Base-by-base conservation (phyloP, 2,888 invertebrate species). In the Seira ritae region DNA sequence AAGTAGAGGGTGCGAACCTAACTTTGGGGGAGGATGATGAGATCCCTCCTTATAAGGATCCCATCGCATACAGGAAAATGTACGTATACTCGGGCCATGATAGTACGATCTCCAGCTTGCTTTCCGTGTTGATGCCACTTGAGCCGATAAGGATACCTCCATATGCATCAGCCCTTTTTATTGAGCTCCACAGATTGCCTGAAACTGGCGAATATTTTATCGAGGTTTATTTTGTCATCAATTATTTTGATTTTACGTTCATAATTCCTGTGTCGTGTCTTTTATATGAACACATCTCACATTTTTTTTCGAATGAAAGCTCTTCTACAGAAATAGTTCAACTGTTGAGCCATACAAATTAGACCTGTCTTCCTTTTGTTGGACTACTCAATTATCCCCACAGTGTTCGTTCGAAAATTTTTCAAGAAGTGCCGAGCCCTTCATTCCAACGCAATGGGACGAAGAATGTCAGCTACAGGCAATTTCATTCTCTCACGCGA, bases 381-480 rank as follows among this genome's bases (percentile, higher is more conserved):
- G 91, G 70, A 91, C 92, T 22, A 8, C 31, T 31, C 8, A 2
- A 31, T 31, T 8, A 8, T 31, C 31, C 2, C 31, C 31, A 31
- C 8, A 94, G 0, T 96, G 96, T 89, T 91, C 92, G 0, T 91
- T 95, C 85, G 90, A 90, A 0, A 90, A 92, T 81, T 94, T 95
- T 89, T 90, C 90, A 8, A 89, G 91, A 31, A 90, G 93, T 22
- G 90, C 94, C 84, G 90, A 92, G 72, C 91, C 93, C 65, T 90
- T 94, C 10, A 91, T 94, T 70, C 93, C 95, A 0, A 90, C 91
- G 0, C 92, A 95, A 89, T 95, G 95, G 93, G 94, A 94, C 81
- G 90, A 92, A 8, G 94, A 95, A 89, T 96, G 96, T 89, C 46
- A 70, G 78, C 65, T 65, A 10, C 71, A 71, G 65, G 15, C 68